These are phyloP conservation scores for Onychostruthus taczanowskii DNA, from an alignment of 2,113 vertebrate genomes.

Conservation along the genomic window DNA sequence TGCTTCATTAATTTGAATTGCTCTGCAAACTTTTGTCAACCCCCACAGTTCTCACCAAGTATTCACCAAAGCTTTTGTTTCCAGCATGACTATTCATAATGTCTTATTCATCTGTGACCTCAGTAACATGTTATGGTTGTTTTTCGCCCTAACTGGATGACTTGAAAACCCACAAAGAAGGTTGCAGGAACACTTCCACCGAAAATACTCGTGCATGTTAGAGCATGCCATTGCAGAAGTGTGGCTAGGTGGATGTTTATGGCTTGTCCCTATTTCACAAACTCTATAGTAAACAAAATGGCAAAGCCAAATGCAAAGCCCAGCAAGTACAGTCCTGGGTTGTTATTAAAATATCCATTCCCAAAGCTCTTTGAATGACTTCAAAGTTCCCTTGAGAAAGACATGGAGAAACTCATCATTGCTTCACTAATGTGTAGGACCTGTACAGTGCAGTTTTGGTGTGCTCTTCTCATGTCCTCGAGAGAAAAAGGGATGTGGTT, in stretches of 20 bases:
- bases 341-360: conserved; percentile 37
- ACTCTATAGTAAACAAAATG: conserved; percentile 41
- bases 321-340: not conserved
- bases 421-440: not conserved
- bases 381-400: conserved; percentile 50
- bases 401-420: not conserved
- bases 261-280: conserved; percentile 32
- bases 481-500: not conserved
- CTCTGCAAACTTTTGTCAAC: conserved; percentile 20
- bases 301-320: conserved; percentile 10
- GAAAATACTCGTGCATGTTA: not conserved
- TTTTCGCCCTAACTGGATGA: conserved; percentile 48
- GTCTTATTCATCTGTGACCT: conserved; percentile 52
- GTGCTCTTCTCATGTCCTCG: not conserved
- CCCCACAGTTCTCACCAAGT: conserved; percentile 51
- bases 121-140: conserved; percentile 37
- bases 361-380: conserved; percentile 4
- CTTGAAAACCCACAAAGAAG: conserved; percentile 47
- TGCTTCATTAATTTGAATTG: not conserved
- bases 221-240: conserved; percentile 2
- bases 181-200: conserved; percentile 24
- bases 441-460: not conserved
- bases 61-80: conserved; percentile 44
- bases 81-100: conserved; percentile 45
- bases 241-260: conserved; percentile 37